Conservation (phyloP, 2,888 invertebrate species). For the Physocephala rufipes region DNA sequence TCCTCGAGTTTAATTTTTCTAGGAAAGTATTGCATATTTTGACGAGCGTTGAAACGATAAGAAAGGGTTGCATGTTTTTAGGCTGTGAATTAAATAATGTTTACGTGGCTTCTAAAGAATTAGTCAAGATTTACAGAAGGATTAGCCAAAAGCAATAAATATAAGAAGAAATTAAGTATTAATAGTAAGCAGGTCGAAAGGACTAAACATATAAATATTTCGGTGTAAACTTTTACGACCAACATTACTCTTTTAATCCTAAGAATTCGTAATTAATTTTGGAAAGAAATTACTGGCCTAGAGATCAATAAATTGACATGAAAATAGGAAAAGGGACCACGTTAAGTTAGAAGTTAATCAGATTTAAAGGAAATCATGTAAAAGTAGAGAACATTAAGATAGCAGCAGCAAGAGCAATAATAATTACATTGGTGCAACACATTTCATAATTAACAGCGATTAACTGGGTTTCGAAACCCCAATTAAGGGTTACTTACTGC, state of each 20-base stretch:
- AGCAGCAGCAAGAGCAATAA: too few relatives aligned
- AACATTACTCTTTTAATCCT: too few relatives aligned
- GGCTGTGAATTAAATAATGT: neutral
- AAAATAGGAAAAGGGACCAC: too few relatives aligned
- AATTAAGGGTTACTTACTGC: neutral
- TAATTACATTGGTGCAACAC: neutral
- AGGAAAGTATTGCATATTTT: slow-evolving; percentile 2
- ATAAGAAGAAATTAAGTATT: neutral
- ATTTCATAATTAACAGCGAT: neutral
- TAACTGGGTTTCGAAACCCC: neutral
- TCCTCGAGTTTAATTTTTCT: too few relatives aligned
- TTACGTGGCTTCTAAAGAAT: too few relatives aligned
- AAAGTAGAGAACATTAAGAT: neutral
- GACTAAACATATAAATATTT: too few relatives aligned
- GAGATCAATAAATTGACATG: neutral
- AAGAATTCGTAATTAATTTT: neutral
- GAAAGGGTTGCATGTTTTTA: neutral
- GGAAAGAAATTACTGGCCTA: neutral
- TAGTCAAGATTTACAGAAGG: too few relatives aligned
- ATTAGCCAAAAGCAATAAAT: neutral
- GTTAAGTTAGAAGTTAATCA: too few relatives aligned
- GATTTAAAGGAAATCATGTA: neutral
- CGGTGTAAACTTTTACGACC: too few relatives aligned
- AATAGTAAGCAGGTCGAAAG: too few relatives aligned
- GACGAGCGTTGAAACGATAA: neutral